Conservation (phyloP, 1,140 invertebrate species). For the Tetragonula clypearis region DNA sequence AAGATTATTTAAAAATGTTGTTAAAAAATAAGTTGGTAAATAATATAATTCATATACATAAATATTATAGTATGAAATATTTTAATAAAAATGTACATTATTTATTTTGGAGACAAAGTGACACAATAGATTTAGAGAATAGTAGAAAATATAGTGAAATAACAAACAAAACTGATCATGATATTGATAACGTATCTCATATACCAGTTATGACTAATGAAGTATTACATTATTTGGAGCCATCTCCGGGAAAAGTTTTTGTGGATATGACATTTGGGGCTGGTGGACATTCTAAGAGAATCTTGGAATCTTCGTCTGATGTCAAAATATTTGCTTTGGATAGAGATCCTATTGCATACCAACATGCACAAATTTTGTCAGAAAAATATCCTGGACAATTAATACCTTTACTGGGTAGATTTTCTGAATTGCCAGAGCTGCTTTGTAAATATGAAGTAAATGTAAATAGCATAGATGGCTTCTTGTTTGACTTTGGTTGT, state of each 20-base stretch:
- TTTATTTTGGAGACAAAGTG: constrained; percentile 6
- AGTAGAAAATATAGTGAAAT: constrained; percentile 29
- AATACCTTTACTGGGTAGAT: constrained; percentile 90
- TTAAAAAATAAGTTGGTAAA: background rate
- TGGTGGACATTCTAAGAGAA: constrained; percentile 91
- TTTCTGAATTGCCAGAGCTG: constrained; percentile 91
- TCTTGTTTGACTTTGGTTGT: constrained; percentile 97
- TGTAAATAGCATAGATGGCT: constrained; percentile 89
- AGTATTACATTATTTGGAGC: constrained; percentile 86
- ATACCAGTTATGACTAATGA: constrained; percentile 88
- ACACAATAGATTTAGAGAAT: background rate
- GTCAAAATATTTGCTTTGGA: constrained; percentile 91
- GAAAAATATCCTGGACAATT: constrained; percentile 87
- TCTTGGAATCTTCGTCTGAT: constrained; percentile 83
- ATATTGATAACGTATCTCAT: constrained; percentile 78
- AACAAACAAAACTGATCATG: background rate
- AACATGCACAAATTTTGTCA: constrained; percentile 85
- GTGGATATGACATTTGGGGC: constrained; percentile 97
- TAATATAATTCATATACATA: background rate
- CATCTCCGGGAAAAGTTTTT: constrained; percentile 83
- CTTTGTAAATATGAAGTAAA: constrained; percentile 84
- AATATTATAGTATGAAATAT: constrained; percentile 3
- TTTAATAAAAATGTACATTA: background rate
- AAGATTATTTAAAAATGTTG: background rate
- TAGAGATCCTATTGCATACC: constrained; percentile 91